These are phyloP conservation scores for Ostrea edulis DNA, from an alignment of 1,140 invertebrate species.

Conservation along the genomic window DNA sequence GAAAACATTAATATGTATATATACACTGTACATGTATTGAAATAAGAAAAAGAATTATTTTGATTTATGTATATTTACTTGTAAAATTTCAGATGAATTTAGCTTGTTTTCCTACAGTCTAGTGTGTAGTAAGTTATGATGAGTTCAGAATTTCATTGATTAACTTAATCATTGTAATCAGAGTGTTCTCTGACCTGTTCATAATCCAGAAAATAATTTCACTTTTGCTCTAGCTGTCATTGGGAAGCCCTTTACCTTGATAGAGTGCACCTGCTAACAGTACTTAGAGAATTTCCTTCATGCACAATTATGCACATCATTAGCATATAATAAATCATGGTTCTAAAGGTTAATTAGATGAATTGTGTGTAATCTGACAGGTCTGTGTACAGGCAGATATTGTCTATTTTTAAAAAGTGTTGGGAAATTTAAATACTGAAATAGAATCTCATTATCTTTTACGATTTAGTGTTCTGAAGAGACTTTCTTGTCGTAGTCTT, in stretches of 20 bases:
- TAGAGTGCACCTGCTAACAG: background rate
- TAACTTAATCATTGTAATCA: background rate
- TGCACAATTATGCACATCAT: background rate
- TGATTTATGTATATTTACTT: background rate
- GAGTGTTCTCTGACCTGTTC: background rate
- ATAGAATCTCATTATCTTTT: conserved; percentile 1
- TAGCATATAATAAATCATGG: background rate
- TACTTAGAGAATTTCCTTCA: background rate
- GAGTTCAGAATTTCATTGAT: background rate
- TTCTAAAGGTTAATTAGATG: background rate
- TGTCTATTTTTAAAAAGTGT: background rate
- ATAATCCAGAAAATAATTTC: background rate
- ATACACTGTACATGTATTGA: too few relatives aligned
- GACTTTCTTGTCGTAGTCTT: background rate
- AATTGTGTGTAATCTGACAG: background rate
- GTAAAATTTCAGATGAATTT: conserved; percentile 24
- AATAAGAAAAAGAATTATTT: background rate
- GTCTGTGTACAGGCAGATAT: background rate
- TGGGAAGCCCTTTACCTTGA: background rate
- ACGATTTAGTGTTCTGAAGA: background rate
- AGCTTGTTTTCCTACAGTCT: conserved; percentile 11
- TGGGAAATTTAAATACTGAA: conserved; percentile 1
- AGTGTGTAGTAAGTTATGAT: background rate
- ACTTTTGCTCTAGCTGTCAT: background rate
- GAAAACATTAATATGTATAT: too few relatives aligned